A percentile compares a stretch with the other conserved stretches of the same genome.
Conservation (phyloP, 2,113 vertebrate genomes). For the Sinocyclocheilus maitianheensis region DNA sequence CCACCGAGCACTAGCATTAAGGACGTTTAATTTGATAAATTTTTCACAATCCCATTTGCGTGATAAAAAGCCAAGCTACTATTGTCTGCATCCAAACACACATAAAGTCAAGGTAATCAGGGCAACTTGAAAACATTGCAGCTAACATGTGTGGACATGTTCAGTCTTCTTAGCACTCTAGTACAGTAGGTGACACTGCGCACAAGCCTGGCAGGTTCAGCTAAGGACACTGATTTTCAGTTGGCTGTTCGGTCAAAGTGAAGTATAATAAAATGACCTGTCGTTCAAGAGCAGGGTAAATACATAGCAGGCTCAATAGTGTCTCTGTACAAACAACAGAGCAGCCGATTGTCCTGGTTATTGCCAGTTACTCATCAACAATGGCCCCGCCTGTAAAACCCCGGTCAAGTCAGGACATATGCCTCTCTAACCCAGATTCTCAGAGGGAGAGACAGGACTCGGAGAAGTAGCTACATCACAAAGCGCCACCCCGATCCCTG, state of each 20-base stretch:
- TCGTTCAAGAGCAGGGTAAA: slow-evolving; percentile 23
- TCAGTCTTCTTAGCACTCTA: neutral
- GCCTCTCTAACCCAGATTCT: slow-evolving; percentile 30
- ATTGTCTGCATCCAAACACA: neutral
- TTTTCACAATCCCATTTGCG: neutral
- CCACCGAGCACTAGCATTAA: neutral
- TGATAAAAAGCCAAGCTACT: neutral
- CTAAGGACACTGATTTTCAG: slow-evolving; percentile 1
- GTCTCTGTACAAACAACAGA: slow-evolving; percentile 48
- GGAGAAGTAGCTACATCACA: neutral
- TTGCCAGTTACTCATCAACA: slow-evolving; percentile 53
- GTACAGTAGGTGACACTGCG: neutral
- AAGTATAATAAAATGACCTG: slow-evolving; percentile 19
- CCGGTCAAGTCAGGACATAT: slow-evolving; percentile 48
- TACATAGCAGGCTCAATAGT: slow-evolving; percentile 31
- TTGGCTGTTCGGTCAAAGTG: slow-evolving; percentile 7
- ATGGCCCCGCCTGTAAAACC: slow-evolving; percentile 40
- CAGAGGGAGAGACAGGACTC: slow-evolving; percentile 9
- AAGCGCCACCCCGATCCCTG: neutral
- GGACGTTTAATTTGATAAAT: neutral
- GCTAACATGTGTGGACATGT: neutral
- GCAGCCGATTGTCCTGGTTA: slow-evolving; percentile 41
- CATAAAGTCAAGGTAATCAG: neutral
- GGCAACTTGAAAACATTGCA: neutral
- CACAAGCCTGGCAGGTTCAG: neutral